Percentiles rank a stretch among this genome's conserved stretches.
Evolutionary conservation across 1,140 invertebrate species (phyloP).

Genomic region (Carcinoscorpius rotundicauda): DNA sequence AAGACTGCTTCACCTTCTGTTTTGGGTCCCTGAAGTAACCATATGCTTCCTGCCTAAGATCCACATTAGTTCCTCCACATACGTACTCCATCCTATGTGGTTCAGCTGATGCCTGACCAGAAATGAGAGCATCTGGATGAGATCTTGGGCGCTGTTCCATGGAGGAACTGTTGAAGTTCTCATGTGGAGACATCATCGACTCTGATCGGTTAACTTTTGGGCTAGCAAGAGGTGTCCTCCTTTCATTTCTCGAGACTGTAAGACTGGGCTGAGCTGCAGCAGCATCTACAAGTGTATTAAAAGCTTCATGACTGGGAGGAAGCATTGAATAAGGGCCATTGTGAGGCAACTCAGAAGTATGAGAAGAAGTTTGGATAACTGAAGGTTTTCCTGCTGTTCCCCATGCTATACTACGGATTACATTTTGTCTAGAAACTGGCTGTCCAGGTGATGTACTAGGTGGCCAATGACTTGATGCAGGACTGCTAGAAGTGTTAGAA

Average conservation of each 20-base stretch:
- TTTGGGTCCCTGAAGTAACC: too few relatives aligned
- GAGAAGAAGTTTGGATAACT: slow-evolving; percentile 27
- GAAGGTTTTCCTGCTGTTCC: slow-evolving; percentile 26
- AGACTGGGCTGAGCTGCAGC: slow-evolving; percentile 69
- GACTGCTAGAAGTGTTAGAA: too few relatives aligned
- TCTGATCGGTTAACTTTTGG: too few relatives aligned
- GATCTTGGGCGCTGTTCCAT: slow-evolving; percentile 21
- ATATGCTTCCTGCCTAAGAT: too few relatives aligned
- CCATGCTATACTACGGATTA: slow-evolving; percentile 23
- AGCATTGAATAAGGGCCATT: too few relatives aligned
- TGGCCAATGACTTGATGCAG: too few relatives aligned
- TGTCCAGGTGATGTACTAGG: not conserved
- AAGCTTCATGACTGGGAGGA: slow-evolving; percentile 50
- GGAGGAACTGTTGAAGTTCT: slow-evolving; percentile 25
- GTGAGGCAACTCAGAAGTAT: too few relatives aligned
- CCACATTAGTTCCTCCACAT: too few relatives aligned
- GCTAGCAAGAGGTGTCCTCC: not conserved
- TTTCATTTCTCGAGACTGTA: slow-evolving; percentile 49
- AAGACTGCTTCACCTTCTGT: too few relatives aligned
- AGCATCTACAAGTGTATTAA: slow-evolving; percentile 69
- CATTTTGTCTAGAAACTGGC: not conserved
- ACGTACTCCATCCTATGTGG: too few relatives aligned
- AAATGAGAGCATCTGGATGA: not conserved
- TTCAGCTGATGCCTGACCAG: too few relatives aligned
- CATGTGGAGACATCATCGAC: not conserved